These are phyloP conservation scores for Cyphomyrus plagiostoma DNA, from an alignment of 2,113 vertebrate genomes.

Conservation along the genomic window DNA sequence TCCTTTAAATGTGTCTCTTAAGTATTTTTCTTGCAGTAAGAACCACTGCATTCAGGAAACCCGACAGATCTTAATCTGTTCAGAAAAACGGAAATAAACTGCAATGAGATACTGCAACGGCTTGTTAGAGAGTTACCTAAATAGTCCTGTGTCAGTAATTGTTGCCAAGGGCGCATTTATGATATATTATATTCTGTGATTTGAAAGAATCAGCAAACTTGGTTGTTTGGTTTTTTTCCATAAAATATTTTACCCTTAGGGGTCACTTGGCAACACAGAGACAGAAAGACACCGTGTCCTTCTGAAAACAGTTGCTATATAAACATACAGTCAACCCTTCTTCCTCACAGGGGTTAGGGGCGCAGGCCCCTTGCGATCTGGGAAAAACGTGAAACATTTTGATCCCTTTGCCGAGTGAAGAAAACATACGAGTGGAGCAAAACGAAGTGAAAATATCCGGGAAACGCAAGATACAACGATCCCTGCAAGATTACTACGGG, in stretches of 20 bases:
- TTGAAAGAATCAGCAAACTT: neutral
- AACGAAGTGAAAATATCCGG: neutral
- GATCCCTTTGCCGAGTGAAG: neutral
- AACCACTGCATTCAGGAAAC: neutral
- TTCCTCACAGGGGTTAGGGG: neutral
- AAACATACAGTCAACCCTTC: neutral
- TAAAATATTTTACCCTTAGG: neutral
- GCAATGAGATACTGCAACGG: neutral
- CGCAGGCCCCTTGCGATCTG: neutral
- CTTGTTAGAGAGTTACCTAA: neutral
- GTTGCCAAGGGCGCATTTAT: neutral
- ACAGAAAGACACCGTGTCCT: neutral
- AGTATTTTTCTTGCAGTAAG: conserved; percentile 1
- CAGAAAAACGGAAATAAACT: neutral
- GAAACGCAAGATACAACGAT: neutral
- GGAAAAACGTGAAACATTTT: neutral
- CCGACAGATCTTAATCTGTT: neutral
- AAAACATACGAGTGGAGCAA: neutral
- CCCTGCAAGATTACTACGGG: neutral
- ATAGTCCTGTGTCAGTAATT: neutral
- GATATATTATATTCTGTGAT: neutral
- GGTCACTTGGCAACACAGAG: neutral
- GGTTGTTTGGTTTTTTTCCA: neutral
- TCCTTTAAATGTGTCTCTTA: neutral
- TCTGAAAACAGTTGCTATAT: neutral